Evolutionary conservation across 2,888 invertebrate genomes (phyloP).

Genomic region (Beris morrisii): DNA sequence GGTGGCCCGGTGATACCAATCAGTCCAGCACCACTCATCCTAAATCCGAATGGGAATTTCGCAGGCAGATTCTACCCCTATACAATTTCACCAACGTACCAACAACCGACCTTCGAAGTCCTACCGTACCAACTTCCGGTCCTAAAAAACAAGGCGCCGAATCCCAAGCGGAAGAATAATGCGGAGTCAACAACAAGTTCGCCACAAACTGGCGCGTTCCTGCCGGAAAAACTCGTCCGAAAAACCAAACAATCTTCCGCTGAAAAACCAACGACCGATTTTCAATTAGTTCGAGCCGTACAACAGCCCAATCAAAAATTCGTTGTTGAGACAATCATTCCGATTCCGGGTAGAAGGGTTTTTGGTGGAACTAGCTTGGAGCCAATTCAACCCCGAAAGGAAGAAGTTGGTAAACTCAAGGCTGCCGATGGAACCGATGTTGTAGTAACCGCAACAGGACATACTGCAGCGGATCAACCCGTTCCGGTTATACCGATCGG

Average conservation of each 20-base stretch:
- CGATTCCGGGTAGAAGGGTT: conserved; percentile 44
- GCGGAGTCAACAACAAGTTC: conserved; percentile 45
- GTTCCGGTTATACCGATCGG: conserved; percentile 51
- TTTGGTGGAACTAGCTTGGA: conserved; percentile 14
- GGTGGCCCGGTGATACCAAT: conserved; percentile 14
- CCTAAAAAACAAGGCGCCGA: not conserved
- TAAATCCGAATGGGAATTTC: not conserved
- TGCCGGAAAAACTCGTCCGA: conserved; percentile 11
- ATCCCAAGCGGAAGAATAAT: conserved; percentile 28
- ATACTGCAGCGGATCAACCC: conserved; percentile 48
- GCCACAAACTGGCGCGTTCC: conserved; percentile 35
- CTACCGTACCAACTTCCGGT: not conserved
- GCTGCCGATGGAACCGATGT: conserved; percentile 39
- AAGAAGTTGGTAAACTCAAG: conserved; percentile 10
- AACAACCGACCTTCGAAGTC: not conserved
- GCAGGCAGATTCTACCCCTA: not conserved
- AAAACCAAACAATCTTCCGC: not conserved
- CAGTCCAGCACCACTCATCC: conserved; percentile 6
- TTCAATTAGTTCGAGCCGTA: conserved; percentile 47
- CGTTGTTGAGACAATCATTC: conserved; percentile 50
- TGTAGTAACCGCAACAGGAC: conserved; percentile 50
- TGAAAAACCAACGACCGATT: conserved; percentile 41
- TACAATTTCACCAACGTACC: conserved; percentile 7
- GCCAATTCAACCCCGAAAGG: not conserved
- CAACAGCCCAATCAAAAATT: conserved; percentile 50